phyloP scores from a whole-genome alignment of 2,797 vertebrate genomes.

The Muraenolepis orangiensis region DNA sequence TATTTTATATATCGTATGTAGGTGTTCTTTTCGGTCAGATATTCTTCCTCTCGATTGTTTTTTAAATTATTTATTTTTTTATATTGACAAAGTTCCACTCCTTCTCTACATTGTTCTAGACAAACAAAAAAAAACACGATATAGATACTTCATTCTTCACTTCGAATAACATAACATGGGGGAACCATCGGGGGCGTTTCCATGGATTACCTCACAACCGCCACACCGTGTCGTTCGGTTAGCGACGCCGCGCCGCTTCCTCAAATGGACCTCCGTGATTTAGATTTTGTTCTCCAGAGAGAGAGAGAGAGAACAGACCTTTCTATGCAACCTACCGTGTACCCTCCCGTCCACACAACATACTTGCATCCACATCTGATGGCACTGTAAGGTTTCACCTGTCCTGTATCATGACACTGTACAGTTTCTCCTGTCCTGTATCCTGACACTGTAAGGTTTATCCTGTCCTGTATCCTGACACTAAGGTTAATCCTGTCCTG shows the following conservation, averaged over 20 bases:
- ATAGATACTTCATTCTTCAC: no score
- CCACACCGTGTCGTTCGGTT: constrained; percentile 37
- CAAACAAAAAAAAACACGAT: background rate
- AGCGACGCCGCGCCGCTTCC: constrained; percentile 27
- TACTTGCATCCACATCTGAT: no score
- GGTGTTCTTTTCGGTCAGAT: constrained; percentile 16
- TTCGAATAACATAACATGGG: no score
- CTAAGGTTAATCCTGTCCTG: constrained; percentile 41
- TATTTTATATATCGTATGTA: constrained; percentile 35
- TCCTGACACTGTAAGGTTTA: no score
- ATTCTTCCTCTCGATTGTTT: background rate
- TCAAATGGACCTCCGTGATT: constrained; percentile 29
- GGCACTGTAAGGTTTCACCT: no score
- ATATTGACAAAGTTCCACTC: constrained; percentile 44
- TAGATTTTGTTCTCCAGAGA: constrained; percentile 59
- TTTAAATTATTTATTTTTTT: constrained; percentile 54
- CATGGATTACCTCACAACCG: constrained; percentile 57
- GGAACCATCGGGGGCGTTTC: background rate
- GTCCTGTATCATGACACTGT: no score
- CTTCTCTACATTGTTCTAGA: background rate
- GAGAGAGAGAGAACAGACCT: constrained; percentile 49
- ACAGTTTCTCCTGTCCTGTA: no score
- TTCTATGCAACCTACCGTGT: constrained; percentile 69
- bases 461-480: constrained; percentile 40
- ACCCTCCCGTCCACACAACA: no score